Evolutionary conservation across 2,888 invertebrate genomes (phyloP).

Genomic region (Netelia inedita): DNA sequence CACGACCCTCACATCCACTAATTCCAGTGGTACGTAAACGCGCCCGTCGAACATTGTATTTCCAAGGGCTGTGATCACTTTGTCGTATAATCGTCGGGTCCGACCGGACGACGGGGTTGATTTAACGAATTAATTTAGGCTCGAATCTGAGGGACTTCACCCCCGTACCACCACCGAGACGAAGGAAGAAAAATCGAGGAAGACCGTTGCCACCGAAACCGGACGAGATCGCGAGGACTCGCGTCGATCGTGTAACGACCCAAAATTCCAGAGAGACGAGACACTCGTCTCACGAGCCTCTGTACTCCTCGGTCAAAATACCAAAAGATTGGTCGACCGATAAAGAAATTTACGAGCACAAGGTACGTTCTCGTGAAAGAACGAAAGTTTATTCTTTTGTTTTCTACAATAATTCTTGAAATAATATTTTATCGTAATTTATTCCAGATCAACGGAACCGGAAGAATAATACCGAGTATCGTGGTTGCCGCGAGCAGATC

Average conservation of each 20-base stretch:
- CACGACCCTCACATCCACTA: conserved; percentile 70
- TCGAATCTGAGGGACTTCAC: conserved; percentile 77
- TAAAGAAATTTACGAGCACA: conserved; percentile 79
- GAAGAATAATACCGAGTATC: conserved; percentile 78
- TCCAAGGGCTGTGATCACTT: conserved; percentile 29
- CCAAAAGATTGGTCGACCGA: conserved; percentile 61
- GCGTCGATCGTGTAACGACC: conserved; percentile 65
- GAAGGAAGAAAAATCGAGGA: conserved; percentile 78
- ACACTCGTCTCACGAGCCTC: conserved; percentile 76
- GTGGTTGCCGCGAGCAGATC: conserved; percentile 73
- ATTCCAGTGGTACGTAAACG: conserved; percentile 74
- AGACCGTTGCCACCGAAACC: conserved; percentile 82
- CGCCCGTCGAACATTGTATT: not conserved
- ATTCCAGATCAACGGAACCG: conserved; percentile 79
- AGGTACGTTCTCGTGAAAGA: conserved; percentile 71
- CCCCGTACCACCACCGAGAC: conserved; percentile 82
- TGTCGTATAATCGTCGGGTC: conserved; percentile 9
- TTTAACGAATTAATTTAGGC: conserved; percentile 67
- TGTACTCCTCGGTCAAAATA: conserved; percentile 79
- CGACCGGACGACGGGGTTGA: not conserved
- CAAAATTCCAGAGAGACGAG: conserved; percentile 48
- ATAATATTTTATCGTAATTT: not conserved
- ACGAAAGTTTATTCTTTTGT: not conserved
- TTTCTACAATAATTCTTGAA: not conserved
- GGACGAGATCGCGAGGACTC: conserved; percentile 74